phyloP scores from a whole-genome alignment of 2,113 vertebrate species.

The Semnornis frantzii region DNA sequence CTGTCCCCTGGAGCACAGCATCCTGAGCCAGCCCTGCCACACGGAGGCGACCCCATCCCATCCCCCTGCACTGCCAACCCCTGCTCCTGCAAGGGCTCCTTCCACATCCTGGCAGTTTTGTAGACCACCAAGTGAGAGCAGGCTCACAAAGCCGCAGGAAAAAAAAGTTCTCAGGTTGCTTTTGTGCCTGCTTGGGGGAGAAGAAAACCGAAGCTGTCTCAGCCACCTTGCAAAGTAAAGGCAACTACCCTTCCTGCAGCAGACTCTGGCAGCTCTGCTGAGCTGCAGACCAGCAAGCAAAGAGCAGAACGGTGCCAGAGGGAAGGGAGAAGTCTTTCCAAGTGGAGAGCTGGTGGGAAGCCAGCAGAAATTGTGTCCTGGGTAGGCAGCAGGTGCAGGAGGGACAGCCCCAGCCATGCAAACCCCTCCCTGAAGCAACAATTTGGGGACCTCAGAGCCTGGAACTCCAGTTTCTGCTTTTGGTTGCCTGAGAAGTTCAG shows the following conservation, averaged over 20 bases:
- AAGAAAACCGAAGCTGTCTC: neutral
- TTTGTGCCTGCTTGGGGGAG: neutral
- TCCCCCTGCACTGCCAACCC: too few relatives aligned
- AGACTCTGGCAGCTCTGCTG: neutral
- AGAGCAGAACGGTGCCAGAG: neutral
- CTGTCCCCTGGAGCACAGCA: neutral
- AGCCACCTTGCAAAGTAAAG: neutral
- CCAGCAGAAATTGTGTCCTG: neutral
- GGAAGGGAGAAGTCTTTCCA: neutral
- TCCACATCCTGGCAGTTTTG: neutral
- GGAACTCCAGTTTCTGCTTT: neutral
- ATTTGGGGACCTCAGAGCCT: too few relatives aligned
- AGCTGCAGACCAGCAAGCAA: neutral
- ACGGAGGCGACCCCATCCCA: neutral
- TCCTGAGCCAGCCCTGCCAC: neutral
- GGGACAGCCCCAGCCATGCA: neutral
- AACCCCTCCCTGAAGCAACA: neutral
- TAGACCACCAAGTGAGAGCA: rapidly evolving
- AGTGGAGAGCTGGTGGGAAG: rapidly evolving
- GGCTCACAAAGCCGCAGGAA: neutral
- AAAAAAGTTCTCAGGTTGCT: neutral
- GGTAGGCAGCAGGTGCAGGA: neutral
- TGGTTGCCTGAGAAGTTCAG: neutral
- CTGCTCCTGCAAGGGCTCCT: rapidly evolving
- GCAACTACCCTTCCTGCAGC: neutral